phyloP scores from a whole-genome alignment of 2,797 vertebrate genomes.

The Scarus forsteni region DNA sequence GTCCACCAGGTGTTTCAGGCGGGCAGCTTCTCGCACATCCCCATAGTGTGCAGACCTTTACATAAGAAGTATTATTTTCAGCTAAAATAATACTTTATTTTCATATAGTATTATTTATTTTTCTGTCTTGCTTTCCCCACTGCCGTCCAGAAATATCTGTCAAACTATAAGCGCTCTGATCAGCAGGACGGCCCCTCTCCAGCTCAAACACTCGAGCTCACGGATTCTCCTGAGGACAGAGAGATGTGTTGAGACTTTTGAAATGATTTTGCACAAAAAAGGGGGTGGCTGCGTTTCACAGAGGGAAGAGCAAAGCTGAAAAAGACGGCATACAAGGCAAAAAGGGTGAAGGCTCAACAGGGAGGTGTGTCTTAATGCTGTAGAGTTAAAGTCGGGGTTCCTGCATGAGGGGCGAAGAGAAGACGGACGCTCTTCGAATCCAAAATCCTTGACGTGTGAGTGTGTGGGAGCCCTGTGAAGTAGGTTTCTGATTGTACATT shows the following conservation, averaged over 20 bases:
- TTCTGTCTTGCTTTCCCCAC: constrained; percentile 10
- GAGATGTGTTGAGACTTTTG: constrained; percentile 73
- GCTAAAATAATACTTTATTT: constrained; percentile 53
- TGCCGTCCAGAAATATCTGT: constrained; percentile 24
- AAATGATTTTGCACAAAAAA: constrained; percentile 94
- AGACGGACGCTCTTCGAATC: not conserved
- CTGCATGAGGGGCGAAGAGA: constrained; percentile 22
- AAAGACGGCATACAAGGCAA: constrained; percentile 73
- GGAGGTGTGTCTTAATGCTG: constrained; percentile 75
- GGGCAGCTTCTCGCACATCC: constrained; percentile 18
- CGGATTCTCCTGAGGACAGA: constrained; percentile 42
- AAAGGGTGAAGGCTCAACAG: constrained; percentile 85
- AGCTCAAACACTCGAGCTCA: constrained; percentile 73
- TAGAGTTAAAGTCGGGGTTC: constrained; percentile 77
- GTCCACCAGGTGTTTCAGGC: constrained; percentile 18
- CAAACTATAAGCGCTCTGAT: constrained; percentile 25
- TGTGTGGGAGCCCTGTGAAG: not conserved
- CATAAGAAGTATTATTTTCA: constrained; percentile 38
- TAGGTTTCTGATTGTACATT: constrained; percentile 89
- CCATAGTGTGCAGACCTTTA: constrained; percentile 35
- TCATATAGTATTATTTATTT: constrained; percentile 55
- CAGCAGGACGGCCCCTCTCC: constrained; percentile 29
- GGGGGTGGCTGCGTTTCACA: constrained; percentile 80
- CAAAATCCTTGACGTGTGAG: constrained; percentile 8
- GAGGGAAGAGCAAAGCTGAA: constrained; percentile 74